Evolutionary conservation across 2,113 vertebrate genomes (phyloP), one percentile per base, ranked within the genome.

Genomic region (Strix aluco): DNA sequence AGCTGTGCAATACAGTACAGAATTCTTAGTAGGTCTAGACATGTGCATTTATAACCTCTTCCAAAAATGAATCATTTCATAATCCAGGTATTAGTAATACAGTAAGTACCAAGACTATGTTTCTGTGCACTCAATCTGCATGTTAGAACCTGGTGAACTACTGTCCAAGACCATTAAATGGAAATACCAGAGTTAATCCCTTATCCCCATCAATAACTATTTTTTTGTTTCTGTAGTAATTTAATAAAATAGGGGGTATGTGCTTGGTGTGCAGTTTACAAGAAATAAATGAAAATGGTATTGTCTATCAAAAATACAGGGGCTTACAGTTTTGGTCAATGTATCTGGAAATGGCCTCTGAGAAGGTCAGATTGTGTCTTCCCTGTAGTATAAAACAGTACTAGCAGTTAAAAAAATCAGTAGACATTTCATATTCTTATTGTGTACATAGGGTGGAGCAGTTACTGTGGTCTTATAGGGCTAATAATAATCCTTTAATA

Each of bases 201-300:
- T 91, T 75, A 73, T 52, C 19, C 46, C 36, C 8, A 84, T 58
- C 62, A 92, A 91, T 85, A 96, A 47, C 80, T 86, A 70, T 72
- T 94, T 95, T 86, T 79, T 79, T 90, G 11, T 73, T 92, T 97
- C 46, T 36, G 36, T 25, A 62, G 30, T 86, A 95, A 95, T 97
- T 96, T 94, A 86, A 91, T 91, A 96, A 96, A 98, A 94, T 82
- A 74, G 23, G 38, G 55, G 11, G 6, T 86, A 84, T 78, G 61
- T 30, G 1, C 59, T 77, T 66, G 52, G 51, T 90, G 67, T 92
- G 87, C 40, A 92, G 63, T 88, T 94, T 90, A 84, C 46, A 95
- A 55, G 51, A 89, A 97, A 49, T 40, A 96, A 92, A 75, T 67
- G 4, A 90, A 97, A 97, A 94, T 74, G 5, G 13, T 86, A 57